These are phyloP conservation scores for Crocodylus rhombifer DNA, from an alignment of 2,797 vertebrate species.

Conservation along the genomic window DNA sequence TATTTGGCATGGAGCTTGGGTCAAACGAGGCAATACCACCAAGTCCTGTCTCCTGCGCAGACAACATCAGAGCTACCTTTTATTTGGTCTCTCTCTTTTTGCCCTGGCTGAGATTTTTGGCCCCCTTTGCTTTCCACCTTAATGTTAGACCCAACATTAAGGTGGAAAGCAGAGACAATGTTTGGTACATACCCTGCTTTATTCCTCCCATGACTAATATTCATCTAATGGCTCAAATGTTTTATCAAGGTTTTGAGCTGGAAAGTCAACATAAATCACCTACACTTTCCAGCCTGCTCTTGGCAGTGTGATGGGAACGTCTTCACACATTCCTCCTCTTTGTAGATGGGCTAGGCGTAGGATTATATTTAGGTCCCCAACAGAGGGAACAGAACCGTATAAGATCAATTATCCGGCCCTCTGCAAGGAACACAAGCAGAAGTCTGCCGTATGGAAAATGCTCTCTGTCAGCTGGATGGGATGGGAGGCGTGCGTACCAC, in stretches of 20 bases:
- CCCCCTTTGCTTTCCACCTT: too few relatives aligned
- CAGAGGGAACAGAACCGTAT: neutral
- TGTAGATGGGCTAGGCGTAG: neutral
- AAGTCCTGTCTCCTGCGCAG: too few relatives aligned
- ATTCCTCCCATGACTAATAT: neutral
- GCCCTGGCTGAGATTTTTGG: neutral
- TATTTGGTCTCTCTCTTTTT: neutral
- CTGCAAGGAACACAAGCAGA: neutral
- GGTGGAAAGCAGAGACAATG: fast-evolving
- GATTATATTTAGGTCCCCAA: neutral
- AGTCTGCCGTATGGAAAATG: neutral
- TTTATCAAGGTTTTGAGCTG: conserved; percentile 26
- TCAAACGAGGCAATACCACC: too few relatives aligned
- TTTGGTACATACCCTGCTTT: neutral
- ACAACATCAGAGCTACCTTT: neutral
- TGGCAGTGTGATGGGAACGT: neutral
- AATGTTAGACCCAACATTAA: neutral
- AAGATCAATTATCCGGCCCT: neutral
- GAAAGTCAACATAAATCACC: conserved; percentile 45
- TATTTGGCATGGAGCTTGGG: too few relatives aligned
- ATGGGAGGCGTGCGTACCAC: neutral
- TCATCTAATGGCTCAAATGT: neutral
- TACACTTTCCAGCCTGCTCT: neutral
- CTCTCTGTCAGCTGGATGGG: neutral
- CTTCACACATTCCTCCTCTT: neutral